Base-by-base conservation (phyloP, 1,140 invertebrate species). In the Drosophila kurseongensis region DNA sequence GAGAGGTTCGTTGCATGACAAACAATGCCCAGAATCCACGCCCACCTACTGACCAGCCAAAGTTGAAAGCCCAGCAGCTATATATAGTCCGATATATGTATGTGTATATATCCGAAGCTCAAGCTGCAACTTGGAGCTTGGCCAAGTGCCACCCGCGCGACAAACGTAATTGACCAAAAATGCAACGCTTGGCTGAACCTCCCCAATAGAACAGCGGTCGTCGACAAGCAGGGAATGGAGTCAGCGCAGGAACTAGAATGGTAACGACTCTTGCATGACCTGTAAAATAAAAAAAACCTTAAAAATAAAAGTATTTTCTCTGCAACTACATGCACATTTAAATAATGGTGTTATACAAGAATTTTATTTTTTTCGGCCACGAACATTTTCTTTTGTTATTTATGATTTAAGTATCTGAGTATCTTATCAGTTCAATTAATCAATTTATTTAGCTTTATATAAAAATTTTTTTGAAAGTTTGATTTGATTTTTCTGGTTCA, bases 111-210 rank as follows among this genome's bases (percentile, higher is more conserved):
- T 35, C 36, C 32, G 44, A 47, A 23, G 14, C 44, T 48, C 35
- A 27, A 45, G 57, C 54, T 66, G 38, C 18, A 47, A 36, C 38
- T 60, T 52, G 63, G 38, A 69, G 27, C 36, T 35, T 18, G 66
- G 61, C 66, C 61, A 66, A 68, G 69, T 61, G 63, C 75, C 80
- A 75, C 65, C 83, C 75, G 83, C 83, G 83, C 83, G 83, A 86
- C 79, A 82, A 77, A 54, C 75, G 66, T 76, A 86, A 86, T 88
- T 86, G 83, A 86, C 83, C 83, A 86, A 86, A 85, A 76, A 86
- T 88, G 75, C 75, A 74, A 83, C 79, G 83, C 83, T 86, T 73
- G 42, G 83, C 27, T 88, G 75, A 74, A 56, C 58, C 29, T 42
- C 35, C 67, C 57, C 63, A 66, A 71, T 69, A 61, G 58, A 79